A percentile compares a stretch with the other conserved stretches of the same genome.
phyloP scores from a whole-genome alignment of 2,888 invertebrate species.

The Eilema griseolum region DNA sequence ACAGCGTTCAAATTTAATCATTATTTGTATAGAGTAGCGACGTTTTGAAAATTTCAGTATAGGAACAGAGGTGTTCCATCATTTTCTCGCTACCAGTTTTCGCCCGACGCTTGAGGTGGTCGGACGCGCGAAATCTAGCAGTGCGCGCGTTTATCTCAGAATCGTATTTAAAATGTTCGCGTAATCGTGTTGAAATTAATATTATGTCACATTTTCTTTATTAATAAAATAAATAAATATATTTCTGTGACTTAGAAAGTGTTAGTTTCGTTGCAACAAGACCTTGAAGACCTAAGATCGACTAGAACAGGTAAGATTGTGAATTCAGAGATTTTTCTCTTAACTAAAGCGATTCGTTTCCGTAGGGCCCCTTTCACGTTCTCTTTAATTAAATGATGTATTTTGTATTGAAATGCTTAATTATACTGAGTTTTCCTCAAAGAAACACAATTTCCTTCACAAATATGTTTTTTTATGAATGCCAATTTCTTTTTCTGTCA shows the following conservation, averaged over 20 bases:
- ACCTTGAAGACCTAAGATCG: constrained; percentile 15
- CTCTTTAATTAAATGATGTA: constrained; percentile 57
- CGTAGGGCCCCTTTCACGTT: constrained; percentile 47
- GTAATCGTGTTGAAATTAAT: constrained; percentile 34
- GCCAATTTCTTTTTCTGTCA: constrained; percentile 8
- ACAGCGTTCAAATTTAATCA: constrained; percentile 29
- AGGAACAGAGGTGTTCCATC: constrained; percentile 69
- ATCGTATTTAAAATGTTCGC: constrained; percentile 42
- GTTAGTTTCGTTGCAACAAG: constrained; percentile 32
- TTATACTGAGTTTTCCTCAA: constrained; percentile 42
- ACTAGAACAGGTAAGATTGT: constrained; percentile 47
- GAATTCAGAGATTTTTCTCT: constrained; percentile 31
- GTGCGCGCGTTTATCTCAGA: constrained; percentile 35
- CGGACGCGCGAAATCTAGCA: constrained; percentile 49
- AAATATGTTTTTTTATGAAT: constrained; percentile 14
- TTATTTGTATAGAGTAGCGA: constrained; percentile 49
- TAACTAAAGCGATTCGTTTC: constrained; percentile 39
- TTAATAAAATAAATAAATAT: constrained; percentile 9
- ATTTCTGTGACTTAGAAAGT: constrained; percentile 30
- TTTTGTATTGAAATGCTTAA: constrained; percentile 58
- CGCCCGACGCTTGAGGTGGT: constrained; percentile 47
- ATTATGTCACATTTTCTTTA: constrained; percentile 13
- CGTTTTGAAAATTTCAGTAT: constrained; percentile 53
- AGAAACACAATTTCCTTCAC: constrained; percentile 15
- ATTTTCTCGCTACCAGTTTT: constrained; percentile 68